These are phyloP conservation scores for Drosophila ogumai DNA, from an alignment of 1,140 invertebrate species.

Conservation along the genomic window DNA sequence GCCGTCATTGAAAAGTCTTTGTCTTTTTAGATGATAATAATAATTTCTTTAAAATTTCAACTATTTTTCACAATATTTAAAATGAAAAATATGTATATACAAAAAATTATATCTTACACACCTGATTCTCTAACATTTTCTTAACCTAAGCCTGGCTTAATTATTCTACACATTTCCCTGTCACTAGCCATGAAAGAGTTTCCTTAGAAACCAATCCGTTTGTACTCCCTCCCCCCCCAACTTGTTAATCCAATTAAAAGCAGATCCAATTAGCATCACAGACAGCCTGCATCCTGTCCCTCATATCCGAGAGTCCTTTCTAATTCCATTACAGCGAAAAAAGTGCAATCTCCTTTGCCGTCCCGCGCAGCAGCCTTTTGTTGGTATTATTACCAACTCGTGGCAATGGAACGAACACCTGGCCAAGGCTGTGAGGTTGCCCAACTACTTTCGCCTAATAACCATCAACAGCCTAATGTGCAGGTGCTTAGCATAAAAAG, in stretches of 20 bases:
- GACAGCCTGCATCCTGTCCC: constrained; percentile 35
- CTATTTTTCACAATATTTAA: background rate
- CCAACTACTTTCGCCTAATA: constrained; percentile 69
- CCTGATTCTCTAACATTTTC: background rate
- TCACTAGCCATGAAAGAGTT: constrained; percentile 13
- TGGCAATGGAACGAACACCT: constrained; percentile 35
- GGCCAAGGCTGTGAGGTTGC: constrained; percentile 28
- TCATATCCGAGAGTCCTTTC: constrained; percentile 37
- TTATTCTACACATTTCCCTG: background rate
- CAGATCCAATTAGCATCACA: constrained; percentile 69
- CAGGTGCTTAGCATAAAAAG: constrained; percentile 68
- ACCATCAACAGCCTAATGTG: constrained; percentile 66
- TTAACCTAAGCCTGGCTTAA: background rate
- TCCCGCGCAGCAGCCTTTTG: constrained; percentile 5
- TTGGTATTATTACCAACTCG: constrained; percentile 17
- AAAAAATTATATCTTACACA: too few species aligned
- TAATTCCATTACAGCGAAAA: constrained; percentile 68
- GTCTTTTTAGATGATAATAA: too few species aligned
- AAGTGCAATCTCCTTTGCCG: constrained; percentile 60
- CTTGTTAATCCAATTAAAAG: constrained; percentile 62
- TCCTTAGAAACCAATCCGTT: constrained; percentile 31
- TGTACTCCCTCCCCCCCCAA: constrained; percentile 22
- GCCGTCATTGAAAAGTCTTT: too few species aligned
- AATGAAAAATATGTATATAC: background rate
- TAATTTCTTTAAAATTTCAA: too few species aligned